phyloP scores from a whole-genome alignment of 2,888 invertebrate species.

The Drosophila rellima region DNA sequence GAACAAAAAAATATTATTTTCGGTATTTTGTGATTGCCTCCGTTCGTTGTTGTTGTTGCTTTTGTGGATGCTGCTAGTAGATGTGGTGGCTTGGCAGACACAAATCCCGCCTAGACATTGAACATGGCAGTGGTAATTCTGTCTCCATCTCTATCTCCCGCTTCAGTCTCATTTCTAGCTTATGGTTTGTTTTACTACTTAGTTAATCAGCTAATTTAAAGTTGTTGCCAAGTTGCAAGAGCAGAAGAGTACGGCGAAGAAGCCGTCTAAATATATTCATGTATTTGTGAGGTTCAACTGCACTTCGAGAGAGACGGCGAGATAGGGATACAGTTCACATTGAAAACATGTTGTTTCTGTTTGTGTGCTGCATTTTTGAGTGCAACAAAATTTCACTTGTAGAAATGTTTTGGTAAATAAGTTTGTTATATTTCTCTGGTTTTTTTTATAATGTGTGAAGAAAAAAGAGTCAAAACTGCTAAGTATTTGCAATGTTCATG shows the following conservation, averaged over 20 bases:
- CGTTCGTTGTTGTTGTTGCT: constrained; percentile 50
- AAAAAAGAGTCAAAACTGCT: neutral
- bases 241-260: neutral
- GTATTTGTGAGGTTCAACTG: constrained; percentile 22
- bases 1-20: constrained; percentile 79
- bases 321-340: constrained; percentile 1
- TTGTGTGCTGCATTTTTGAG: constrained; percentile 29
- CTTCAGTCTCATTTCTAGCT: constrained; percentile 43
- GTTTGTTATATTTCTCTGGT: neutral
- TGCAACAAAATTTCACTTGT: neutral
- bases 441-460: neutral
- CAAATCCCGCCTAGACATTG: constrained; percentile 69
- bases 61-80: constrained; percentile 18
- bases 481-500: neutral
- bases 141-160: constrained; percentile 8
- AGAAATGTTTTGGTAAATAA: constrained; percentile 8
- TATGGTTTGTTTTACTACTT: constrained; percentile 75
- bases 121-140: constrained; percentile 45
- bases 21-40: constrained; percentile 77
- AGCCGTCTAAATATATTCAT: neutral
- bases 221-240: constrained; percentile 41
- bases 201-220: constrained; percentile 80
- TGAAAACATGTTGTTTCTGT: constrained; percentile 42
- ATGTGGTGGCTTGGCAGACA: constrained; percentile 47
- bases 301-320: neutral